phyloP scores from a whole-genome alignment of 1,140 invertebrate genomes.

The Drosophila virilis region DNA sequence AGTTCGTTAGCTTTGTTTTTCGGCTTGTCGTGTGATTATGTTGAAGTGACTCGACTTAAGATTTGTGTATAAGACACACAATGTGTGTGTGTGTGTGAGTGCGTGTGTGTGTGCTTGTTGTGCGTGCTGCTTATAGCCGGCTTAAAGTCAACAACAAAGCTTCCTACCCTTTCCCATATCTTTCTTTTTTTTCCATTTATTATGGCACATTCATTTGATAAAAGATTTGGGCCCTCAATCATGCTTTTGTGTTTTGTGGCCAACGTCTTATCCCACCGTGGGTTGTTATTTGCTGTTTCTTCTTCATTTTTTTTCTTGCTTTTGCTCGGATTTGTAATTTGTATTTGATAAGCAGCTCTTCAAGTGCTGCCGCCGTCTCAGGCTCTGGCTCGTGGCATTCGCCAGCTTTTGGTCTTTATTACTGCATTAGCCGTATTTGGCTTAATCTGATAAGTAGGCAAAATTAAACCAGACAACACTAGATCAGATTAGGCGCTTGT shows the following conservation, averaged over 20 bases:
- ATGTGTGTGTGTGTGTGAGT: constrained; percentile 22
- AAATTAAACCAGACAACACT: constrained; percentile 10
- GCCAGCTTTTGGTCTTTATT: constrained; percentile 47
- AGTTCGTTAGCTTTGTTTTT: constrained; percentile 70
- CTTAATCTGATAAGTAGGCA: constrained; percentile 53
- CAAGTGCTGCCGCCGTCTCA: constrained; percentile 44
- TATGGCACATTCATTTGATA: constrained; percentile 75
- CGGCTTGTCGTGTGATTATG: constrained; percentile 70
- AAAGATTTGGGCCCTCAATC: constrained; percentile 73
- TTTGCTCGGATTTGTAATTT: constrained; percentile 71
- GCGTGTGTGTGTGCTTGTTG: constrained; percentile 26
- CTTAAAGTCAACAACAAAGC: constrained; percentile 69
- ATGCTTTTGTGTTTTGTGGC: constrained; percentile 64
- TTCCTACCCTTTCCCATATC: constrained; percentile 29
- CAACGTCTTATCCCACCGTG: constrained; percentile 46
- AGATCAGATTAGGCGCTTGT: constrained; percentile 4
- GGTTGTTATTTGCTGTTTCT: constrained; percentile 11
- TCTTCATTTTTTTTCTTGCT: constrained; percentile 14
- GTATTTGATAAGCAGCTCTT: constrained; percentile 69
- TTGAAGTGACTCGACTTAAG: constrained; percentile 72
- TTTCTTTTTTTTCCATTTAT: constrained; percentile 55
- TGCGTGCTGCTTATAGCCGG: constrained; percentile 46
- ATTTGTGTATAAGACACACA: constrained; percentile 26
- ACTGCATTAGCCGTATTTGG: constrained; percentile 60
- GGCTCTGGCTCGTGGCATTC: constrained; percentile 1